Evolutionary conservation across 2,113 vertebrate genomes (phyloP), one percentile per base, ranked within the genome.

Genomic region (Collichthys lucidus): DNA sequence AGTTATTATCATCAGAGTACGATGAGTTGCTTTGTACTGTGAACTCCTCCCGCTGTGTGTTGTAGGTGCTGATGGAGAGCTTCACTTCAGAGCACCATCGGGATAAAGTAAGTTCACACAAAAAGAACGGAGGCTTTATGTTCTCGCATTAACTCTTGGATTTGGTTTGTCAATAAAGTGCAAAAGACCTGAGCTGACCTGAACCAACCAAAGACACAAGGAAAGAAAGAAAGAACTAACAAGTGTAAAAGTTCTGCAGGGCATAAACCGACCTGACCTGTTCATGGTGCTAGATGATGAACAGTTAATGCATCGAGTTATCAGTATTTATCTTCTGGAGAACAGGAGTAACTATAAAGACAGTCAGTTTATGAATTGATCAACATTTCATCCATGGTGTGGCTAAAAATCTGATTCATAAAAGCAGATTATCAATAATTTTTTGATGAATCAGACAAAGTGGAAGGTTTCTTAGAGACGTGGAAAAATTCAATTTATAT

Each of bases 71-170:
- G 29, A 80, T 22, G 73, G 81, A 63, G 14, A 0, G 15, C 53
- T 77, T 24, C 46, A 0, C 42, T 55, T 1, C 70, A 35, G 44
- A 79, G 62, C 64, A 24, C 8, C 49, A 5, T 77, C 53, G 92
- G 90, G 90, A 84, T 92, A 80, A 84, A 42, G 92, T 93, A 35
- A 79, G 87, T 66, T 15, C 2, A 57, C 11, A 1, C 20, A 56
- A 12, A 50, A 6, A 49, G 5, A 16, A 15, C 15, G 6, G 11
- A 46, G 35, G 35, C 35, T 40, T 40, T 8, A 8, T 9, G 35
- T 40, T 40, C 35, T 40, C 16, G 16, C 5, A 26, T 29, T 0
- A 26, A 55, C 7, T 15, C 31, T 22, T 70, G 2, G n/a, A 19
- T 26, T 20, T 56, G 35, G n/a, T 35, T 42, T 53, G 20, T 44